phyloP scores from a whole-genome alignment of 2,113 vertebrate genomes.

The Saguinus imperator region DNA sequence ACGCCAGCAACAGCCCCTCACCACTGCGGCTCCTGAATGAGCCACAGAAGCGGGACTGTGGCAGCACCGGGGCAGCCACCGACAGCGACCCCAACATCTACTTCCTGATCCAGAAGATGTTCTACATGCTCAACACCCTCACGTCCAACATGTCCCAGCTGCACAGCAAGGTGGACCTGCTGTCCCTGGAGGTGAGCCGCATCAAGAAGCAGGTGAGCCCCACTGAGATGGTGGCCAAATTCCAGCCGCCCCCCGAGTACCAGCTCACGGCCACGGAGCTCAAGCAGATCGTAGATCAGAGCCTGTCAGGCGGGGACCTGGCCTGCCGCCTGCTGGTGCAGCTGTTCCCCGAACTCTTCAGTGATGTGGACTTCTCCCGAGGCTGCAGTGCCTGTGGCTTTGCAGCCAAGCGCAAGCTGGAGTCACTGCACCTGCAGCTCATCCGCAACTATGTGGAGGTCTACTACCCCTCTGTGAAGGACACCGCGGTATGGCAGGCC shows the following conservation, averaged over 20 bases:
- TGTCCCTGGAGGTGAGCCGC: slow-evolving; percentile 95
- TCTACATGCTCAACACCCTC: slow-evolving; percentile 97
- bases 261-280: slow-evolving; percentile 93
- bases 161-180: slow-evolving; percentile 97
- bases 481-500: slow-evolving; percentile 92
- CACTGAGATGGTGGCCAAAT: slow-evolving; percentile 90
- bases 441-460: slow-evolving; percentile 98
- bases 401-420: slow-evolving; percentile 91
- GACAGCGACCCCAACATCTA: slow-evolving; percentile 92
- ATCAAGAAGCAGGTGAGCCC: slow-evolving; percentile 98
- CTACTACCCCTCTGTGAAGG: slow-evolving; percentile 94
- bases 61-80: slow-evolving; percentile 45
- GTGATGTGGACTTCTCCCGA: slow-evolving; percentile 88
- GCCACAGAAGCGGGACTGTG: slow-evolving; percentile 84
- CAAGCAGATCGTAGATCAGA: slow-evolving; percentile 95
- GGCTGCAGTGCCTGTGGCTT: slow-evolving; percentile 89
- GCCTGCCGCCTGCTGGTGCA: slow-evolving; percentile 95
- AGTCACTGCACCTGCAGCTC: slow-evolving; percentile 96
- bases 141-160: slow-evolving; percentile 98
- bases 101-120: slow-evolving; percentile 98
- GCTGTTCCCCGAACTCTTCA: slow-evolving; percentile 97
- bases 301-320: slow-evolving; percentile 92
- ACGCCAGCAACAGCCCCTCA: slow-evolving; percentile 84
- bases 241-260: slow-evolving; percentile 97
- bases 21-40: slow-evolving; percentile 88